Evolutionary conservation across 2,113 vertebrate species (phyloP).

Genomic region (Pongo abelii): DNA sequence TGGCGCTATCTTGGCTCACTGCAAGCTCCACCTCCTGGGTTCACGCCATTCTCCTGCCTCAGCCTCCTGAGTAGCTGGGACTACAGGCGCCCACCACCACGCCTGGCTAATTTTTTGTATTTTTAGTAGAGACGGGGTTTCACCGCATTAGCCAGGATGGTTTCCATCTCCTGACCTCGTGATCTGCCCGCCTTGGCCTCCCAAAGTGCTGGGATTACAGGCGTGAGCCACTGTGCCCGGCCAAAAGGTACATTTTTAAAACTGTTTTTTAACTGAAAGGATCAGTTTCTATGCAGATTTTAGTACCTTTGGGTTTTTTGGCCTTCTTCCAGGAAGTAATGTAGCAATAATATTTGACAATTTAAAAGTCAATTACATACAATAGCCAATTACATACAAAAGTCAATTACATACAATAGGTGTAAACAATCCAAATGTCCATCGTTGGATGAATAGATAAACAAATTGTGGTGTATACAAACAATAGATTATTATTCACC

Average conservation of each 20-base stretch:
- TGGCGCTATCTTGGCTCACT: no score
- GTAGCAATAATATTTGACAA: neutral
- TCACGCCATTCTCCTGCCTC: no score
- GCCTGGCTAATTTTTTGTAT: no score
- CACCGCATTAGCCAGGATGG: no score
- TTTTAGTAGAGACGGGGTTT: no score
- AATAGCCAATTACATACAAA: neutral
- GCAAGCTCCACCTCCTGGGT: no score
- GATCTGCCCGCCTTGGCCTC: no score
- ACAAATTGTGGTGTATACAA: neutral
- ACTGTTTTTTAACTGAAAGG: neutral
- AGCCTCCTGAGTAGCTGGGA: no score
- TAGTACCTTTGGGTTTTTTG: neutral
- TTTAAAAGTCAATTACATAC: neutral
- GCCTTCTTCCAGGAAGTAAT: neutral
- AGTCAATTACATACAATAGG: neutral
- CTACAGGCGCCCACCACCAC: no score
- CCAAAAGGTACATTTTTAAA: neutral
- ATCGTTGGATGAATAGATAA: neutral
- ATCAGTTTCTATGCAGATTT: neutral
- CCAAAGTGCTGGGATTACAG: no score
- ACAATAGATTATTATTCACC: neutral
- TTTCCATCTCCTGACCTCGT: no score
- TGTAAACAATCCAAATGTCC: neutral
- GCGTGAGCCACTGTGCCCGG: no score